Percentiles rank a stretch among this genome's conserved stretches.
Conservation (phyloP, 2,797 vertebrate species). For the Halcyon chelicuti region DNA sequence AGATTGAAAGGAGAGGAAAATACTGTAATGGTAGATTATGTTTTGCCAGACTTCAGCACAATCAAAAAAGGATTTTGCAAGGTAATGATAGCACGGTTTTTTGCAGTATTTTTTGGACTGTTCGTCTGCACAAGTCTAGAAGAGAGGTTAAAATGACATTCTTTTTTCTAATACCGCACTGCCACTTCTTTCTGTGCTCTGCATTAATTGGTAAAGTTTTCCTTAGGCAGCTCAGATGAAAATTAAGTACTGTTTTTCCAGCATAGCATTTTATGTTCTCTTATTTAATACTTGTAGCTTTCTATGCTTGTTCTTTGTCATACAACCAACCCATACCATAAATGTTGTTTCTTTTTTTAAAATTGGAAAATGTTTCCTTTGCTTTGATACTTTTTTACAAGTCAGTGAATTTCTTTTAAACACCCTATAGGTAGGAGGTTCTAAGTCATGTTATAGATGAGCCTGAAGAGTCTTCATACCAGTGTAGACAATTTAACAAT, state of each 20-base stretch:
- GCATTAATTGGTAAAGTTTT: background rate
- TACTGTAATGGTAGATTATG: constrained; percentile 92
- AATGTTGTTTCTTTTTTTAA: background rate
- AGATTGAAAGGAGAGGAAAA: constrained; percentile 96
- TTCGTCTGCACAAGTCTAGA: background rate
- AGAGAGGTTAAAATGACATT: background rate
- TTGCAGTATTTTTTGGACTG: background rate
- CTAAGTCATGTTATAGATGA: background rate
- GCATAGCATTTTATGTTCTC: background rate
- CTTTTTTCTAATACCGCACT: background rate
- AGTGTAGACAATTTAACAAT: background rate
- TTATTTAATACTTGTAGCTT: background rate
- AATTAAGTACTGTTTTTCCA: background rate
- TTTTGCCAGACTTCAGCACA: constrained; percentile 97
- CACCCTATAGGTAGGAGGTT: background rate
- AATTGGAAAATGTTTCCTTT: background rate
- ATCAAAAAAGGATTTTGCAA: constrained; percentile 99
- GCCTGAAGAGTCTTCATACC: background rate
- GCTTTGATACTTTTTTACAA: background rate
- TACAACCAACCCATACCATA: background rate
- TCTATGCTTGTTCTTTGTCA: background rate
- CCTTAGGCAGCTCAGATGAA: background rate
- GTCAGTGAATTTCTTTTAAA: background rate
- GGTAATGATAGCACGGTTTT: constrained; percentile 74
- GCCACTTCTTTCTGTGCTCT: background rate